phyloP scores from a whole-genome alignment of 92 coral and sea anemone genomes.

The Phymanthus crucifer region DNA sequence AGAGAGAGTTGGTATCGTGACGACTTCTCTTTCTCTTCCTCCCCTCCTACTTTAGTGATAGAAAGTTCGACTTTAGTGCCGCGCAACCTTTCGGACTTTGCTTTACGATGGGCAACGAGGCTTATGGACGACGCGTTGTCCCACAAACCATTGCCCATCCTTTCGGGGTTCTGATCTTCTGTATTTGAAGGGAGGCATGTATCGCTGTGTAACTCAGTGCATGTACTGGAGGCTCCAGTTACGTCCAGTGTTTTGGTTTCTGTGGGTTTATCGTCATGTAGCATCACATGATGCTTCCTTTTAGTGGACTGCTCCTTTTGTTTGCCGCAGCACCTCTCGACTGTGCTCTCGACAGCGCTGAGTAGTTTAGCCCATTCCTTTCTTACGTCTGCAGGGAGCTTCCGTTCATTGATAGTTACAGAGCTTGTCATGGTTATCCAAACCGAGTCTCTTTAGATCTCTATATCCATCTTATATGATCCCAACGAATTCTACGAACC shows the following conservation, averaged over 20 bases:
- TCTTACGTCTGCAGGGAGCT: slow-evolving; percentile 31
- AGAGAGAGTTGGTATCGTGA: slow-evolving; percentile 27
- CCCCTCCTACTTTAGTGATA: slow-evolving; percentile 36
- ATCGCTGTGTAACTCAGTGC: background rate
- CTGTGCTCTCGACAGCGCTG: slow-evolving; percentile 31
- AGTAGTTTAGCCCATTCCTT: slow-evolving; percentile 60
- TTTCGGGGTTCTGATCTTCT: background rate
- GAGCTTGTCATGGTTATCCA: slow-evolving; percentile 59
- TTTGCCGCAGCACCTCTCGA: slow-evolving; percentile 2
- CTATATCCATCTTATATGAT: slow-evolving; percentile 46
- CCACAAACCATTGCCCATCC: slow-evolving; percentile 26
- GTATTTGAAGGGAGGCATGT: background rate
- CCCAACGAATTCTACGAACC: slow-evolving; percentile 44
- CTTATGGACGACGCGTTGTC: slow-evolving; percentile 46
- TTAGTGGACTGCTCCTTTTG: slow-evolving; percentile 25
- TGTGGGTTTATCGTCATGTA: slow-evolving; percentile 15
- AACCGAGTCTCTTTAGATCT: slow-evolving; percentile 41
- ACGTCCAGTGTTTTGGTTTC: background rate
- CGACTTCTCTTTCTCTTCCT: slow-evolving; percentile 26
- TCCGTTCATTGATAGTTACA: slow-evolving; percentile 47
- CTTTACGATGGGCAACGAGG: slow-evolving; percentile 28
- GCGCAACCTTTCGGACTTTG: slow-evolving; percentile 15
- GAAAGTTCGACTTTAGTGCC: slow-evolving; percentile 29
- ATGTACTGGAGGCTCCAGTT: slow-evolving; percentile 3
- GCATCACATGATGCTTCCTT: slow-evolving; percentile 22